A percentile compares a stretch with the other conserved stretches of the same genome.
Evolutionary conservation across 2,888 invertebrate genomes (phyloP).

Genomic region (Drosophila limbata): DNA sequence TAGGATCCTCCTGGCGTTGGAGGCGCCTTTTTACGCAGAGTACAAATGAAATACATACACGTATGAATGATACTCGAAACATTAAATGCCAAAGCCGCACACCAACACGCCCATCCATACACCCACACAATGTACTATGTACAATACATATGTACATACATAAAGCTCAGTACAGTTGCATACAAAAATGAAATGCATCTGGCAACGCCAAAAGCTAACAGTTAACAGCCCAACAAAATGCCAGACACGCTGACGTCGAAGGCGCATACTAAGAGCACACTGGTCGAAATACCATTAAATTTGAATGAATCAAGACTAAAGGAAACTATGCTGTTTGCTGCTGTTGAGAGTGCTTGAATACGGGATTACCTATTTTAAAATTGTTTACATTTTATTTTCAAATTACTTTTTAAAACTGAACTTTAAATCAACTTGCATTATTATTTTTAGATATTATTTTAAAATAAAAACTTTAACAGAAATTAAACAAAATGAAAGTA

Average conservation of each 20-base stretch:
- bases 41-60: conserved; percentile 59
- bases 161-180: conserved; percentile 50
- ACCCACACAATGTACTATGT: conserved; percentile 5
- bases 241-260: conserved; percentile 36
- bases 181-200: conserved; percentile 41
- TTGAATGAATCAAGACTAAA: not conserved
- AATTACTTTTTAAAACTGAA: not conserved
- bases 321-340: not conserved
- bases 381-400: too few species aligned
- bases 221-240: conserved; percentile 31
- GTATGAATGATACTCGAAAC: conserved; percentile 71
- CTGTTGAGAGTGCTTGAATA: too few species aligned
- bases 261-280: conserved; percentile 28
- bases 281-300: conserved; percentile 7
- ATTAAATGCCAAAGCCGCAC: conserved; percentile 55
- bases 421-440: not conserved
- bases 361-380: too few species aligned
- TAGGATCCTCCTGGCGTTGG: conserved; percentile 26
- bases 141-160: not conserved
- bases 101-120: conserved; percentile 6
- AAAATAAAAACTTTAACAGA: not conserved
- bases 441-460: not conserved
- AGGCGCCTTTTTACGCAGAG: conserved; percentile 38
- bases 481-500: too few species aligned
- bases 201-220: conserved; percentile 41